Percentiles rank a stretch among this genome's conserved stretches.
Conservation (phyloP, 92 coral and sea anemone species). For the Porites cylindrica region DNA sequence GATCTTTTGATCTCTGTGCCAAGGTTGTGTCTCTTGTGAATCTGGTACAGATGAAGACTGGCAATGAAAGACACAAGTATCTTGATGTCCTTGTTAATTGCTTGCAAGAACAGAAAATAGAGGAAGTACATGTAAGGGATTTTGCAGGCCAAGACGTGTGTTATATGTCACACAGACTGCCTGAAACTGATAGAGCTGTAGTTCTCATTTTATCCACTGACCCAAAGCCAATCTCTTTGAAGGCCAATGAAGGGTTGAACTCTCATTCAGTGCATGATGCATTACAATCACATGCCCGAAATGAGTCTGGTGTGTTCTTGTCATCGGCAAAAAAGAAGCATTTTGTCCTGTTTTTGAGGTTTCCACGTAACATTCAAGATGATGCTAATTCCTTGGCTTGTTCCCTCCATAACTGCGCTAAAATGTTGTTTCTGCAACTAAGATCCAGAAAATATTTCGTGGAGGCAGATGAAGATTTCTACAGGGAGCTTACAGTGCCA, state of each 20-base stretch:
- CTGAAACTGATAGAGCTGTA: background rate
- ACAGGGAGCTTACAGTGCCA: conserved; percentile 3
- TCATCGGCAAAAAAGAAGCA: background rate
- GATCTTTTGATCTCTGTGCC: background rate
- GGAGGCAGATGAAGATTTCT: background rate
- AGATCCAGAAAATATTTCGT: background rate
- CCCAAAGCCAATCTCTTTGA: background rate
- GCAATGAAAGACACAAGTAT: background rate
- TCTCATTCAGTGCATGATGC: no score
- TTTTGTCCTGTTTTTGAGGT: background rate
- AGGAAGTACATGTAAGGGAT: background rate
- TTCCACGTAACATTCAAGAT: background rate
- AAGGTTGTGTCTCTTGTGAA: background rate
- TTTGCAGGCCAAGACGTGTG: background rate
- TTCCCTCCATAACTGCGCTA: conserved; percentile 10
- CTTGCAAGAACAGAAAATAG: background rate
- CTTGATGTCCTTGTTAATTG: background rate
- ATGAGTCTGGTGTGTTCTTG: background rate
- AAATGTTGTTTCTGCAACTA: conserved; percentile 24
- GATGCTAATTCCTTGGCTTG: background rate
- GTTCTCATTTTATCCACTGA: background rate
- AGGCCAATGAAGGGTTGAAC: background rate
- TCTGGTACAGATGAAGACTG: background rate
- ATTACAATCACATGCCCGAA: background rate
- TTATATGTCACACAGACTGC: background rate